phyloP scores from a whole-genome alignment of 2,888 invertebrate genomes.

The Rhagonycha lutea region DNA sequence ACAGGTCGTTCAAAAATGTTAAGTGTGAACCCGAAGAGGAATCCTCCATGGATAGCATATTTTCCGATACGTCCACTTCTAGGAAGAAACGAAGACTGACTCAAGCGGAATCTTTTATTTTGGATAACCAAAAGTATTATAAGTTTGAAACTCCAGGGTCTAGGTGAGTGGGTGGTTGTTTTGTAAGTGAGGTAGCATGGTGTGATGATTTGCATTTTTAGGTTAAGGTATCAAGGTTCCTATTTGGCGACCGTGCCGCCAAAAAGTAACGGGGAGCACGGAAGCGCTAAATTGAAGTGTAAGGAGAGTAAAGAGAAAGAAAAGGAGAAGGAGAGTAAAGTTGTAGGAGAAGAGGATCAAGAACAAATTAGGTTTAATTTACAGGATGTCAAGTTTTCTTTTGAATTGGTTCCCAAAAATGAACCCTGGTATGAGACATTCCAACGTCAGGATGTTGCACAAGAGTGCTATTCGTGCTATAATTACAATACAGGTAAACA shows the following conservation, averaged over 20 bases:
- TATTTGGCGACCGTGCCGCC: constrained; percentile 41
- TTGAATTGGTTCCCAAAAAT: constrained; percentile 73
- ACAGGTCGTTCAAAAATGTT: constrained; percentile 5
- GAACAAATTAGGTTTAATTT: constrained; percentile 54
- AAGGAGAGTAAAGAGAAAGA: constrained; percentile 21
- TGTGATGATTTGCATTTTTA: constrained; percentile 28
- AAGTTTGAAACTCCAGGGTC: constrained; percentile 57
- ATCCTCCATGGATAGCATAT: constrained; percentile 46
- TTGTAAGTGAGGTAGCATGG: not conserved
- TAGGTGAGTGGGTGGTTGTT: constrained; percentile 45
- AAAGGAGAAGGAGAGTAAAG: constrained; percentile 50
- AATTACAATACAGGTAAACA: constrained; percentile 13
- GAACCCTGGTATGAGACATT: constrained; percentile 84
- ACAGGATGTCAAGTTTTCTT: constrained; percentile 71
- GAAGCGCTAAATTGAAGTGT: constrained; percentile 28
- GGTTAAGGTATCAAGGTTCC: constrained; percentile 53
- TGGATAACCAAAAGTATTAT: constrained; percentile 65
- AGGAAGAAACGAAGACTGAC: constrained; percentile 55
- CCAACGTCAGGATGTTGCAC: constrained; percentile 73
- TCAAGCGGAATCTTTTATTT: constrained; percentile 62
- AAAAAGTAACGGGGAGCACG: constrained; percentile 45
- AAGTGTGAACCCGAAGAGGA: constrained; percentile 27
- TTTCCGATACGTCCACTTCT: constrained; percentile 38
- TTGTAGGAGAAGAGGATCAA: constrained; percentile 42
- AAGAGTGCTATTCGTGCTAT: constrained; percentile 64